Conservation (phyloP, 2,888 invertebrate genomes). For the Drosophila flavopinicola region DNA sequence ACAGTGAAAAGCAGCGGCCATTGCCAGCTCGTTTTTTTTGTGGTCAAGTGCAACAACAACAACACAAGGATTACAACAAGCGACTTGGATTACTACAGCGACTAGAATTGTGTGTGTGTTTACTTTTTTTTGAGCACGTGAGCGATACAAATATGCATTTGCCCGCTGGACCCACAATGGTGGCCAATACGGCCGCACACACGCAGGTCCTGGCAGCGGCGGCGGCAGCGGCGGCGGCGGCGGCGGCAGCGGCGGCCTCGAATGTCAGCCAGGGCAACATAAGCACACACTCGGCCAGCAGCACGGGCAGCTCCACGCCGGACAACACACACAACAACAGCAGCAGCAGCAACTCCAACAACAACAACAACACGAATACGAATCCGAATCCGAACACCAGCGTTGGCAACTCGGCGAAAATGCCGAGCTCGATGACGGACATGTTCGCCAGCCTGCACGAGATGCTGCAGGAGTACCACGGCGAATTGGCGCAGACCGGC, state of each 20-base stretch:
- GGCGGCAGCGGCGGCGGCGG: conserved; percentile 57
- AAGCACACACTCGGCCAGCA: conserved; percentile 71
- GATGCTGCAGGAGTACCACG: conserved; percentile 93
- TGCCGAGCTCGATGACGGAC: conserved; percentile 89
- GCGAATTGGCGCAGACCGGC: conserved; percentile 97
- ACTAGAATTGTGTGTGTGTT: background rate
- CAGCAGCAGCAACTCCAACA: conserved; percentile 28
- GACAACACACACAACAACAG: conserved; percentile 39
- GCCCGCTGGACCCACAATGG: conserved; percentile 83
- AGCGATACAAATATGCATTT: conserved; percentile 78
- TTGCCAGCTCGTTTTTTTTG: conserved; percentile 48
- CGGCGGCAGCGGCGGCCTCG: conserved; percentile 29
- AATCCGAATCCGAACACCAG: conserved; percentile 34
- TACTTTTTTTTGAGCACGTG: conserved; percentile 55
- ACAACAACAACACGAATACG: conserved; percentile 45
- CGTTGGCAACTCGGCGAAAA: conserved; percentile 78
- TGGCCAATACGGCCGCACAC: conserved; percentile 73
- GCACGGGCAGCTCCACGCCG: conserved; percentile 65
- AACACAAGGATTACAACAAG: conserved; percentile 37
- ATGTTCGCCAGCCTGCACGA: conserved; percentile 91
- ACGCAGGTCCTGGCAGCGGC: conserved; percentile 67
- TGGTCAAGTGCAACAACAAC: conserved; percentile 26
- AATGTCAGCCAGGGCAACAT: conserved; percentile 48
- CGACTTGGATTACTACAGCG: conserved; percentile 37
- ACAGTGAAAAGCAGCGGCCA: conserved; percentile 42